Percentiles rank a stretch among this genome's conserved stretches.
These are phyloP conservation scores for Anagyrus pseudococci DNA, from an alignment of 2,888 invertebrate genomes.

Conservation along the genomic window DNA sequence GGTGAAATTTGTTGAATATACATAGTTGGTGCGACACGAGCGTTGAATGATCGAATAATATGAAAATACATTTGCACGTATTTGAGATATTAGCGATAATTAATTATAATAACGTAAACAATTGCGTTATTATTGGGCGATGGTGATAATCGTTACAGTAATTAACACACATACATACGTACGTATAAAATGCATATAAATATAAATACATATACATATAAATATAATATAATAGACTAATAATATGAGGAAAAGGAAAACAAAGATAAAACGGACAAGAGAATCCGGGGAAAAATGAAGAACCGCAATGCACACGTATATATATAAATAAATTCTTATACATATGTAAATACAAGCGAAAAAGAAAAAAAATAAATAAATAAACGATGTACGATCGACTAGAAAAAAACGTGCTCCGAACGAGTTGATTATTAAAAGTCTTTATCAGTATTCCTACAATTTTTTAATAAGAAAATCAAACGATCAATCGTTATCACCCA, in stretches of 20 bases:
- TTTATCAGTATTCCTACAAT: slow-evolving; percentile 30
- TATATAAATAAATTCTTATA: slow-evolving; percentile 21
- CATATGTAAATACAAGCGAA: slow-evolving; percentile 47
- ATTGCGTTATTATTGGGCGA: too few relatives aligned
- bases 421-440: slow-evolving; percentile 19
- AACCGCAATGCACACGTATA: background rate
- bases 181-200: too few relatives aligned
- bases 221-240: slow-evolving; percentile 6
- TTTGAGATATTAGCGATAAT: slow-evolving; percentile 8
- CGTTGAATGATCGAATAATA: slow-evolving; percentile 2
- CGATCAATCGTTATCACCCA: slow-evolving; percentile 27
- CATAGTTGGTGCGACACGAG: background rate
- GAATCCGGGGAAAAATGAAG: too few relatives aligned
- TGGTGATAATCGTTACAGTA: too few relatives aligned
- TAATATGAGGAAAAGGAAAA: too few relatives aligned
- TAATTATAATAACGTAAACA: slow-evolving; percentile 9
- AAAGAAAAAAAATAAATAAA: slow-evolving; percentile 4
- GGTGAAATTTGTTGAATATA: too few relatives aligned
- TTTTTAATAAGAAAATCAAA: slow-evolving; percentile 25
- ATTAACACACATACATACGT: too few relatives aligned
- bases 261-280: too few relatives aligned
- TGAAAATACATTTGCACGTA: too few relatives aligned
- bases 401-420: slow-evolving; percentile 16
- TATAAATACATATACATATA: background rate
- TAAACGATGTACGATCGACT: background rate